Evolutionary conservation across 2,888 invertebrate species (phyloP).

Genomic region (Palloptera scutellata): DNA sequence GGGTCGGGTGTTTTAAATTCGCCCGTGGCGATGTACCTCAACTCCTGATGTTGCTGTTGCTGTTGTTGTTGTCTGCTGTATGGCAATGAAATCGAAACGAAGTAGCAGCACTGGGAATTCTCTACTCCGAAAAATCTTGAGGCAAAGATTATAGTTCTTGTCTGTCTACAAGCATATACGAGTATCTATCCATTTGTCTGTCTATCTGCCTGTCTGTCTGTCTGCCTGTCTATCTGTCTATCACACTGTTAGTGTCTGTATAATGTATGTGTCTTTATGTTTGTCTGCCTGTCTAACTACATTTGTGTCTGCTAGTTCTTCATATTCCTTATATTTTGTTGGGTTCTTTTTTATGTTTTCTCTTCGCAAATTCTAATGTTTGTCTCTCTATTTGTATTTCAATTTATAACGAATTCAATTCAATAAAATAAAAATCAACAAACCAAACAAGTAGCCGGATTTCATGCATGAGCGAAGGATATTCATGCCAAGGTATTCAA

Average conservation of each 20-base stretch:
- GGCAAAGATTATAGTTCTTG: slow-evolving; percentile 10
- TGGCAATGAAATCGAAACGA: background rate
- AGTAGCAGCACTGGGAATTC: no score
- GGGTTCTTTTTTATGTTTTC: background rate
- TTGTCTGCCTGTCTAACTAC: slow-evolving; percentile 5
- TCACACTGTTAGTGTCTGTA: no score
- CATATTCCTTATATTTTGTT: background rate
- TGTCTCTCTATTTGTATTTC: slow-evolving; percentile 21
- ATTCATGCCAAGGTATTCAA: no score
- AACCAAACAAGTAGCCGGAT: slow-evolving; percentile 2
- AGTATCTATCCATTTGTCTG: background rate
- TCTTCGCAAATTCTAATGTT: background rate
- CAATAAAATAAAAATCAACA: slow-evolving; percentile 5
- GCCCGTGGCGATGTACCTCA: background rate
- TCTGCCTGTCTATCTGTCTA: background rate
- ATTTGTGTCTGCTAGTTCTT: background rate
- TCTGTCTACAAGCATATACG: no score
- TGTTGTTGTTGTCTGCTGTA: background rate
- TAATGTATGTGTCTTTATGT: background rate
- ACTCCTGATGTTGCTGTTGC: no score
- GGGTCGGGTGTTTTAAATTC: no score
- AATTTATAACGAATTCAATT: slow-evolving; percentile 10
- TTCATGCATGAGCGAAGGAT: background rate
- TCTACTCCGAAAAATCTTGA: background rate
- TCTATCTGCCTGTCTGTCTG: background rate